phyloP scores from a whole-genome alignment of 1,140 invertebrate species.

The Schlechtendalia chinensis region DNA sequence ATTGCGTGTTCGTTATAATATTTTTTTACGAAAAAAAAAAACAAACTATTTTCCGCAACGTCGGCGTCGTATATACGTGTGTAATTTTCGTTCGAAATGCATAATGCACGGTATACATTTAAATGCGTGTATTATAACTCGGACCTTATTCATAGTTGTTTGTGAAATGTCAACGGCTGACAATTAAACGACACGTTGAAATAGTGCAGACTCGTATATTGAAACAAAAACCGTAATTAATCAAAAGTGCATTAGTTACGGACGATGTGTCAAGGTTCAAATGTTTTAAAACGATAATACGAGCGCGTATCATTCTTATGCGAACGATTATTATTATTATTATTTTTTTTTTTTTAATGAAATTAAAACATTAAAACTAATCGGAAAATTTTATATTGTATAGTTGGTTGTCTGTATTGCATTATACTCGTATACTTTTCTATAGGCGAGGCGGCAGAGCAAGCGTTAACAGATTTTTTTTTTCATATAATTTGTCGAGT shows the following conservation, averaged over 20 bases:
- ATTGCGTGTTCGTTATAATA: neutral
- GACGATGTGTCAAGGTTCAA: constrained; percentile 15
- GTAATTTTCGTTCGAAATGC: neutral
- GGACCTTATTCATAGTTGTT: too few species aligned
- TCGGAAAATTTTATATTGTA: neutral
- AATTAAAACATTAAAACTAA: constrained; percentile 3
- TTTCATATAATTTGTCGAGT: too few species aligned
- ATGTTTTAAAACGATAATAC: constrained; percentile 3
- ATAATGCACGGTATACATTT: neutral
- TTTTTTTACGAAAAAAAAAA: neutral
- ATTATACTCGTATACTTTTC: too few species aligned
- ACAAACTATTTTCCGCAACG: neutral
- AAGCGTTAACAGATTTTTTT: too few species aligned
- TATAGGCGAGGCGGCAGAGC: too few species aligned
- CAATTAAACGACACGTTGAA: neutral
- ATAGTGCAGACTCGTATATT: neutral
- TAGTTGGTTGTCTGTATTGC: neutral
- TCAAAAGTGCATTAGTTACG: constrained; percentile 9
- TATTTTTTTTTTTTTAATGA: neutral
- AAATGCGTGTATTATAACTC: too few species aligned
- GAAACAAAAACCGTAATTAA: neutral
- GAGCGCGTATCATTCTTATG: neutral
- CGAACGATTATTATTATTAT: neutral
- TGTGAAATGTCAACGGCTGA: too few species aligned
- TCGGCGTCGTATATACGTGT: neutral